Base-by-base conservation (phyloP, 2,888 invertebrate genomes). In the Epinotia bilunana region DNA sequence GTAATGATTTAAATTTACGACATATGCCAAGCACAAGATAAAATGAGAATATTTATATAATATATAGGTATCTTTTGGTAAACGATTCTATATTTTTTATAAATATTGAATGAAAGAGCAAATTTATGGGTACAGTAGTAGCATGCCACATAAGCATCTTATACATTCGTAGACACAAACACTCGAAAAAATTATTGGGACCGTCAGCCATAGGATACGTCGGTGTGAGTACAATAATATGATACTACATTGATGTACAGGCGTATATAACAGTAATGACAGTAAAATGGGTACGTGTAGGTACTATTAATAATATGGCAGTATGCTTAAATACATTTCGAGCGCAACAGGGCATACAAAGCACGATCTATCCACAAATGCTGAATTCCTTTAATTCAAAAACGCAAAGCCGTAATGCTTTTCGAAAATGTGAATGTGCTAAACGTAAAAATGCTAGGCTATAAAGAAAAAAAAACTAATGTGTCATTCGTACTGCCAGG, bases 401-500 rank as follows among this genome's bases (percentile, higher is more conserved):
- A 79, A 80, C 79, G 78, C 69, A 80, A 79, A 77, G 79, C 78
- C 83, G 81, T 84, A 82, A 71, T 72, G 72, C 39, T 55, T 62
- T 43, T 63, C 23, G 23, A 33, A 53, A 64, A 64, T 20, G 70
- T 74, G 62, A 69, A 67, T 49, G 78, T 88, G 91, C 86, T 84
- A 81, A 91, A 90, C 84, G 81, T 83, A 88, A 87, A 83, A 86
- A 89, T 85, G 88, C 90, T 89, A 90, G 84, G 91, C 91, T 89
- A 90, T 92, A 92, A 87, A 84, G 87, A 91, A 39, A 88, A 90
- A 87, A 89, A 86, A 90, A 88, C 92, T 91, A 91, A 84, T 89
- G 92, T 92, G 93, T 92, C 89, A 90, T 91, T 92, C 92, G 93
- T 93, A 92, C 93, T 91, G 93, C 93, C 93, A 93, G 93, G 92